Percentiles rank a stretch among this genome's conserved stretches.
These are phyloP conservation scores for Aspidiotus destructor DNA, from an alignment of 2,888 invertebrate species.

Conservation along the genomic window DNA sequence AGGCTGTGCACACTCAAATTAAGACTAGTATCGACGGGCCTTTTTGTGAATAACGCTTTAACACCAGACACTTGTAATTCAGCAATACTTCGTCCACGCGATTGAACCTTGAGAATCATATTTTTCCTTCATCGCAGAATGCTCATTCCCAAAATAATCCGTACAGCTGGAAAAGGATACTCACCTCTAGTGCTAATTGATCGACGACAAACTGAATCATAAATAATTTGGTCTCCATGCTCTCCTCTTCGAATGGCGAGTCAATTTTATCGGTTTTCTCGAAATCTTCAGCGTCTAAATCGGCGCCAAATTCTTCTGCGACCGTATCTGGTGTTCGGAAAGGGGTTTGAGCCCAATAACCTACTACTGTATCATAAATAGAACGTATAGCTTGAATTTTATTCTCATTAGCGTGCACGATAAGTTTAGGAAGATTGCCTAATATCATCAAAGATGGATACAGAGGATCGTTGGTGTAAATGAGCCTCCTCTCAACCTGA, in stretches of 20 bases:
- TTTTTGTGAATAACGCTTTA: slow-evolving; percentile 61
- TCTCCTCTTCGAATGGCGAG: slow-evolving; percentile 5
- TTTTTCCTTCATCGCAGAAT: no score
- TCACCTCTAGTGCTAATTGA: slow-evolving; percentile 69
- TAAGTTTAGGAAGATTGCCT: slow-evolving; percentile 76
- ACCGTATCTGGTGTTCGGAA: slow-evolving; percentile 26
- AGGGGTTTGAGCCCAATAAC: slow-evolving; percentile 28
- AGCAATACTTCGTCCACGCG: slow-evolving; percentile 77
- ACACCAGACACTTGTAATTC: slow-evolving; percentile 89
- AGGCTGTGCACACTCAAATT: slow-evolving; percentile 85
- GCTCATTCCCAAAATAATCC: not conserved
- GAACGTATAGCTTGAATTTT: slow-evolving; percentile 63
- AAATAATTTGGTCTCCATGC: slow-evolving; percentile 50
- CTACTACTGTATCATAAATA: slow-evolving; percentile 42
- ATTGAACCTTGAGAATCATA: slow-evolving; percentile 55
- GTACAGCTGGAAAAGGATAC: not conserved
- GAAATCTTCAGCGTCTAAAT: slow-evolving; percentile 45
- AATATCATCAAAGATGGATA: slow-evolving; percentile 75
- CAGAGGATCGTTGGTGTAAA: slow-evolving; percentile 73
- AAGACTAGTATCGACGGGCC: slow-evolving; percentile 63
- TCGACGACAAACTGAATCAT: slow-evolving; percentile 80
- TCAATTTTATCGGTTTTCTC: not conserved
- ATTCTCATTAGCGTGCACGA: slow-evolving; percentile 81
- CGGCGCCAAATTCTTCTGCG: slow-evolving; percentile 45
- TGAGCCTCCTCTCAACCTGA: slow-evolving; percentile 67